Percentiles rank a stretch among this genome's conserved stretches.
Evolutionary conservation across 2,113 vertebrate genomes (phyloP).

Genomic region (Podocnemis expansa): DNA sequence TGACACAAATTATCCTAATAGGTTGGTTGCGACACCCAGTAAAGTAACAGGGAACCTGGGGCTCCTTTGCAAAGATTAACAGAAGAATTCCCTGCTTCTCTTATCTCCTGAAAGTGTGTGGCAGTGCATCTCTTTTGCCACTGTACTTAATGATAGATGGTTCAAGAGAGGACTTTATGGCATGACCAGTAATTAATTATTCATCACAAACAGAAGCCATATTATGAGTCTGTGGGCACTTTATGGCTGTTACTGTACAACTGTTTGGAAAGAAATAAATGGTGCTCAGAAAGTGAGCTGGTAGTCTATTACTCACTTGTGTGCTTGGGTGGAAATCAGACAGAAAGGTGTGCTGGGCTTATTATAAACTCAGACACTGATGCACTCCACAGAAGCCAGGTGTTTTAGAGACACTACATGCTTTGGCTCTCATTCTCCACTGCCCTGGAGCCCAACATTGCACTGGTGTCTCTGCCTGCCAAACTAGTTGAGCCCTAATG

Average conservation of each 20-base stretch:
- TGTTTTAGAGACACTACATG: background rate
- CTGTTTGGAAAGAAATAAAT: background rate
- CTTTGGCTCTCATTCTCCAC: background rate
- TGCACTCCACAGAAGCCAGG: background rate
- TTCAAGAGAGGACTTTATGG: background rate
- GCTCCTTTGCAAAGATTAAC: background rate
- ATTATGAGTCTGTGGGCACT: background rate
- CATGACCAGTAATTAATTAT: background rate
- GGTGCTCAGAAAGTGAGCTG: background rate
- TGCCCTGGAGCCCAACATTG: background rate
- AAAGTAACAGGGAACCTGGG: background rate
- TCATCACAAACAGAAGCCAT: background rate
- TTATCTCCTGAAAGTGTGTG: background rate
- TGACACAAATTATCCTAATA: background rate
- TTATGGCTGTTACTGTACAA: background rate
- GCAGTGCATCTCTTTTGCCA: background rate
- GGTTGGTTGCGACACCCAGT: background rate
- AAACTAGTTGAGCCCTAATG: background rate
- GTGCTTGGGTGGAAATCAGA: background rate
- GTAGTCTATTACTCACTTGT: background rate
- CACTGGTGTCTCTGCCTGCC: background rate
- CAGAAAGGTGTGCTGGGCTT: background rate
- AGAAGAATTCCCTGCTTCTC: background rate
- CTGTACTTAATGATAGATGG: background rate
- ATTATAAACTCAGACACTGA: background rate